Base-by-base conservation (phyloP, 1,140 invertebrate genomes). In the Pseudomyrmex cubaensis region DNA sequence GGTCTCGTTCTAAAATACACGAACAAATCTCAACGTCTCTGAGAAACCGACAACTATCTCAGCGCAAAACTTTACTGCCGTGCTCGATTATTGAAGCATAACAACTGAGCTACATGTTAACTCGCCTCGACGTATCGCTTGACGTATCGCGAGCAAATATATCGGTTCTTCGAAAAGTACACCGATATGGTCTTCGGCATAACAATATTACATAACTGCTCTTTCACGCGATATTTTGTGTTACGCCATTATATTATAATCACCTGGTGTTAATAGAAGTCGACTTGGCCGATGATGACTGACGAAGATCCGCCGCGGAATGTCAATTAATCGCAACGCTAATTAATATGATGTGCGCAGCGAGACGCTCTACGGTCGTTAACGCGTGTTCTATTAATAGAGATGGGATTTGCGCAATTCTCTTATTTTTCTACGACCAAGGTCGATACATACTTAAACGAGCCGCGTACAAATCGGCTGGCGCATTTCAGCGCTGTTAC, bases 31-130 rank as follows among this genome's bases (percentile, higher is more conserved):
- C 44, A 15, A 57, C 35, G 64, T 69, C 50, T 69, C 64, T 56
- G 52, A 67, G 64, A 78, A 57, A 69, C 44, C 35, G 64, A 17
- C 64, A 80, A 20, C 22, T 46, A 46, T 66, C 52, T 57, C 10
- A 20, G 2, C 7, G 50, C 67, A 44, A 80, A 35, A 70, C 44
- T 80, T 70, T 59, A 80, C 63, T 20, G 75, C 62, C 62, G 62
- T 76, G 74, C 74, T 54, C 61, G 74, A 76, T 76, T 76, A 56
- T 80, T 80, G 54, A 80, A 48, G 76, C 54, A 61, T 80, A 80
- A 70, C 54, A 20, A 17, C 52, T 78, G 64, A 69, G 13, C 76
- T 70, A 80, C 66, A 78, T 59, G 44, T 48, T 80, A 80, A 78
- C 44, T 80, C 76, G 44, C 12, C 54, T 78, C 66, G 76, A 80